Percentiles rank a stretch among this genome's conserved stretches.
Evolutionary conservation across 2,888 invertebrate genomes (phyloP).

Genomic region (Helleia helle): DNA sequence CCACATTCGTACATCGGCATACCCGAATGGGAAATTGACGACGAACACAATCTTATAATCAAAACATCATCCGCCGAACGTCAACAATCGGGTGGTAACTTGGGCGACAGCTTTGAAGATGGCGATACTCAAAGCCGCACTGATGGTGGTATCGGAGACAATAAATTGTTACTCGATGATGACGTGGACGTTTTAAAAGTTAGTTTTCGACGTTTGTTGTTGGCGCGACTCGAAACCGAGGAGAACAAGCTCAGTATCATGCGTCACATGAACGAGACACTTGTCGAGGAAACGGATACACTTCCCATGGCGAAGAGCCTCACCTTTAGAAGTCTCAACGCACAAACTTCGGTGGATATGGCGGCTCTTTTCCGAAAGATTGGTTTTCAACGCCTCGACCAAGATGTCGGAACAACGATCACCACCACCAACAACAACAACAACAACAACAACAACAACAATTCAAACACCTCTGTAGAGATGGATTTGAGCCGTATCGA

Average conservation of each 20-base stretch:
- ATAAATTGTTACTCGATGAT: background rate
- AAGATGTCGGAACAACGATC: background rate
- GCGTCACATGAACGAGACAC: slow-evolving; percentile 6
- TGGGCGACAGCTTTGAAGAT: background rate
- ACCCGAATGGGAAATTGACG: slow-evolving; percentile 6
- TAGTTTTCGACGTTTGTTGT: slow-evolving; percentile 5
- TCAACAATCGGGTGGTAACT: background rate
- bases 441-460: background rate
- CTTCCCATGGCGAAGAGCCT: slow-evolving; percentile 3
- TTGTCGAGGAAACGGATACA: slow-evolving; percentile 2
- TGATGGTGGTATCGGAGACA: background rate
- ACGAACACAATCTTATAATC: slow-evolving; percentile 7
- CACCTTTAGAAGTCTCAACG: slow-evolving; percentile 7
- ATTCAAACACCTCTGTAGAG: background rate
- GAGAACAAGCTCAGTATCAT: slow-evolving; percentile 2
- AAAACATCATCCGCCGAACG: slow-evolving; percentile 2
- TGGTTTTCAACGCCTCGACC: slow-evolving; percentile 3
- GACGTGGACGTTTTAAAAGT: background rate
- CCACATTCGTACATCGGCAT: slow-evolving; percentile 8
- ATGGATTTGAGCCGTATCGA: slow-evolving; percentile 5
- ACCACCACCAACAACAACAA: too few species aligned
- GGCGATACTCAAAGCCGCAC: background rate
- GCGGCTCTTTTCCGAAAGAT: slow-evolving; percentile 6
- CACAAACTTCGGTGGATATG: slow-evolving; percentile 4
- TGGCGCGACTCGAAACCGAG: slow-evolving; percentile 2